Conservation (phyloP, 2,797 vertebrate species). For the Helarctos malayanus region DNA sequence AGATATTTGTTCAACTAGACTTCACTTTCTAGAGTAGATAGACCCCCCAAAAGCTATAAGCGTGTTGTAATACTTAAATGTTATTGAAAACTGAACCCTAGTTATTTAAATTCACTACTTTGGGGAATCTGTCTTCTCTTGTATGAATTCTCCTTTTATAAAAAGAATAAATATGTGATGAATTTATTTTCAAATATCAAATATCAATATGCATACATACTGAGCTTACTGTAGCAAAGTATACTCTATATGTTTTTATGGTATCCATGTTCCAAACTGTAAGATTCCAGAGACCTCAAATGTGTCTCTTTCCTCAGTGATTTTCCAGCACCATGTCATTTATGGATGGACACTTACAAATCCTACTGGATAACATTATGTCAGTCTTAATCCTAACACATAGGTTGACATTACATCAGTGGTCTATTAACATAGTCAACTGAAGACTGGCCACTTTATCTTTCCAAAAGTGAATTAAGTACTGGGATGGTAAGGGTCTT, state of each 20-base stretch:
- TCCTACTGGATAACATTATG: neutral
- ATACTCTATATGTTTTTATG: neutral
- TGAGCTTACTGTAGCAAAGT: neutral
- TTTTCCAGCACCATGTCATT: neutral
- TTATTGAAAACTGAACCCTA: neutral
- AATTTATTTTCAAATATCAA: conserved; percentile 14
- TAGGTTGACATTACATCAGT: neutral
- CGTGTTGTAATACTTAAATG: conserved; percentile 6
- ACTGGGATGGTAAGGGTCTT: neutral
- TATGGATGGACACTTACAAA: neutral
- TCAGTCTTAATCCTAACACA: neutral
- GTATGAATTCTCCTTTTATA: conserved; percentile 5
- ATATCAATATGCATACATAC: neutral
- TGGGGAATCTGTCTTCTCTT: neutral
- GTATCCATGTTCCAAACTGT: neutral
- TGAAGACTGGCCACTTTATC: neutral
- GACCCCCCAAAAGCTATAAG: neutral
- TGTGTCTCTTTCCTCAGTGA: neutral
- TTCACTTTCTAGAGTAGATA: neutral
- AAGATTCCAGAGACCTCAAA: neutral
- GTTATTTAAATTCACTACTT: neutral
- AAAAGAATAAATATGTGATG: neutral
- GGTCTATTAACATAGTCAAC: neutral
- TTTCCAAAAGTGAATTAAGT: neutral
- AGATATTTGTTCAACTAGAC: neutral